Evolutionary conservation across 2,113 vertebrate genomes (phyloP).

Genomic region (Phainopepla nitens): DNA sequence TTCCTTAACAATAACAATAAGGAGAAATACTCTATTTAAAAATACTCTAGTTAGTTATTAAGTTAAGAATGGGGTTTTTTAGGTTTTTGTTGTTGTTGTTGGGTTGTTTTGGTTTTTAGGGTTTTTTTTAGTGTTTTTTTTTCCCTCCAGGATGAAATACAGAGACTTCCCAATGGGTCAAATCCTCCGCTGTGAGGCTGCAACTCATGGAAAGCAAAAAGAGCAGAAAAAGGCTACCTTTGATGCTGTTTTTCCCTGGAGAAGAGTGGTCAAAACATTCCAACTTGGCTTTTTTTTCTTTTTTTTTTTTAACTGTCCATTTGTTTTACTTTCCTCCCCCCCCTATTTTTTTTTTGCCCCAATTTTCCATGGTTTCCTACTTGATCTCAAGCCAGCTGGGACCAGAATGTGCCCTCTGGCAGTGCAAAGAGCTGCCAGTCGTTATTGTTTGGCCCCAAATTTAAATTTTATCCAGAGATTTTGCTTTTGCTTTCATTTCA

Average conservation of each 20-base stretch:
- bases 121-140: too few species aligned
- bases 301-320: neutral
- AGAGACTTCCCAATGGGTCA: neutral
- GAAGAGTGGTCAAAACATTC: neutral
- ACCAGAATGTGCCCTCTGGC: neutral
- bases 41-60: too few species aligned
- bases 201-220: neutral
- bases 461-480: neutral
- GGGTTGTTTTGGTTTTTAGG: too few species aligned
- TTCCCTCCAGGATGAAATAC: neutral
- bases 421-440: neutral
- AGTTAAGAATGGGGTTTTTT: too few species aligned
- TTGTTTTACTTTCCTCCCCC: neutral
- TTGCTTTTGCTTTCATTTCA: neutral
- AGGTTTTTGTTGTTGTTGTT: too few species aligned
- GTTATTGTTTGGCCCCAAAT: accelerated
- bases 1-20: too few species aligned
- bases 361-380: neutral
- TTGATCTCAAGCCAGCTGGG: neutral
- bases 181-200: accelerated
- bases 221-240: neutral
- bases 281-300: accelerated
- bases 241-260: neutral
- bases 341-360: accelerated
- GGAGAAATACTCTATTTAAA: too few species aligned